phyloP scores from a whole-genome alignment of 2,113 vertebrate genomes.

The Anguilla rostrata region DNA sequence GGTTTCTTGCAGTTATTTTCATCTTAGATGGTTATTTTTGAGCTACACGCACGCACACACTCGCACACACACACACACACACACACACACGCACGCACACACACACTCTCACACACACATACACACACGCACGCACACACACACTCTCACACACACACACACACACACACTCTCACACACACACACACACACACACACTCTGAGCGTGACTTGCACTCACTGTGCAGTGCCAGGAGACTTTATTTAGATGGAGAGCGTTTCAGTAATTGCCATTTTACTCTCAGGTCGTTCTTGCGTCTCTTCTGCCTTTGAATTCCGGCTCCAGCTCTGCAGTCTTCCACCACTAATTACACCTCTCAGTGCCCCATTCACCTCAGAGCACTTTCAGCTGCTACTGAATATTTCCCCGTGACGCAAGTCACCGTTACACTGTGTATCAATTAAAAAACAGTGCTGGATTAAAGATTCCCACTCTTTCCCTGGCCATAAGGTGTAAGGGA shows the following conservation, averaged over 20 bases:
- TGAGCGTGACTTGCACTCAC: not conserved
- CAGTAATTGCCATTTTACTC: constrained; percentile 50
- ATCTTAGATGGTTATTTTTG: not conserved
- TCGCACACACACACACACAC: constrained; percentile 5
- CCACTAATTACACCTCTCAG: constrained; percentile 46
- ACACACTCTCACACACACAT: not conserved
- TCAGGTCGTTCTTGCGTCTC: constrained; percentile 29
- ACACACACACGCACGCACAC: not conserved
- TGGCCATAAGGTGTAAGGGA: not conserved
- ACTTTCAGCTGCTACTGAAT: not conserved
- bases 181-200: not conserved
- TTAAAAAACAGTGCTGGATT: not conserved
- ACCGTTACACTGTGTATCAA: not conserved
- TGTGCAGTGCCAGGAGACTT: constrained; percentile 17
- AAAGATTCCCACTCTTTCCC: not conserved
- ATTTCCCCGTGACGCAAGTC: not conserved
- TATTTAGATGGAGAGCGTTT: constrained; percentile 37
- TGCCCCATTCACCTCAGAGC: constrained; percentile 46
- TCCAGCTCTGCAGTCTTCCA: constrained; percentile 39
- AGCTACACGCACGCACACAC: constrained; percentile 4
- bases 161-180: too few species aligned
- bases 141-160: too few species aligned
- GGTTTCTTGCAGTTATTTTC: not conserved
- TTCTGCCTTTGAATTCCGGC: constrained; percentile 40
- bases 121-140: too few species aligned